A percentile compares a stretch with the other conserved stretches of the same genome.
Conservation (phyloP, 2,797 vertebrate species). For the Typhlichthys subterraneus region DNA sequence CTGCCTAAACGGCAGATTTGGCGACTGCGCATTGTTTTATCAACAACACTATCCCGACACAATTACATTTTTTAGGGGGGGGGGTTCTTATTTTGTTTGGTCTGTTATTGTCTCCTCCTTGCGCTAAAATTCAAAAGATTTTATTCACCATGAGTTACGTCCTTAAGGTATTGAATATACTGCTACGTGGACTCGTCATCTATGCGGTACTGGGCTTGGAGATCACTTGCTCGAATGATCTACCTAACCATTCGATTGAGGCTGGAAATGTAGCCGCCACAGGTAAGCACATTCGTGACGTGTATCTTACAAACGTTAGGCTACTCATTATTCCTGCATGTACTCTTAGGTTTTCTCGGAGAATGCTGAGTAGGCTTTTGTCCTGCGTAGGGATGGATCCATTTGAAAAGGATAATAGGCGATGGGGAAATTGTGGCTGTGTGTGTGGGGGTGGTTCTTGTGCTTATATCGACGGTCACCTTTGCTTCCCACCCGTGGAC, state of each 20-base stretch:
- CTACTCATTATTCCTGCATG: constrained; percentile 2
- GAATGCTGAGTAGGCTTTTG: constrained; percentile 52
- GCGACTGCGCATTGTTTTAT: constrained; percentile 16
- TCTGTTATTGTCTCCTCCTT: constrained; percentile 3
- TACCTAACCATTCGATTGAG: constrained; percentile 63
- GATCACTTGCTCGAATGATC: constrained; percentile 63
- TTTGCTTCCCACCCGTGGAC: constrained; percentile 14
- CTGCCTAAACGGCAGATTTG: constrained; percentile 9
- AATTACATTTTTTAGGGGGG: constrained; percentile 9
- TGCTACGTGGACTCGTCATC: constrained; percentile 85
- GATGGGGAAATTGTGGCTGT: neutral
- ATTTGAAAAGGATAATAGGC: constrained; percentile 13
- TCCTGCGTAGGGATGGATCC: constrained; percentile 46
- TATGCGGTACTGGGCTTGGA: constrained; percentile 81
- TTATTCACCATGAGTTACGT: constrained; percentile 76
- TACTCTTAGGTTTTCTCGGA: constrained; percentile 22
- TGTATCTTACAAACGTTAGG: neutral
- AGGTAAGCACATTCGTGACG: constrained; percentile 67
- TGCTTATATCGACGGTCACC: constrained; percentile 26
- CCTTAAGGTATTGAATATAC: constrained; percentile 67
- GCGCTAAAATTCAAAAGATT: constrained; percentile 40
- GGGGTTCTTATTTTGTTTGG: constrained; percentile 13
- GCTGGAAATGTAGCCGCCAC: constrained; percentile 65
- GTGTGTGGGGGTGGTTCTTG: constrained; percentile 1
- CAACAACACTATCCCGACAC: constrained; percentile 1